Evolutionary conservation across 2,113 vertebrate species (phyloP).

Genomic region (Setophaga kirtlandii): DNA sequence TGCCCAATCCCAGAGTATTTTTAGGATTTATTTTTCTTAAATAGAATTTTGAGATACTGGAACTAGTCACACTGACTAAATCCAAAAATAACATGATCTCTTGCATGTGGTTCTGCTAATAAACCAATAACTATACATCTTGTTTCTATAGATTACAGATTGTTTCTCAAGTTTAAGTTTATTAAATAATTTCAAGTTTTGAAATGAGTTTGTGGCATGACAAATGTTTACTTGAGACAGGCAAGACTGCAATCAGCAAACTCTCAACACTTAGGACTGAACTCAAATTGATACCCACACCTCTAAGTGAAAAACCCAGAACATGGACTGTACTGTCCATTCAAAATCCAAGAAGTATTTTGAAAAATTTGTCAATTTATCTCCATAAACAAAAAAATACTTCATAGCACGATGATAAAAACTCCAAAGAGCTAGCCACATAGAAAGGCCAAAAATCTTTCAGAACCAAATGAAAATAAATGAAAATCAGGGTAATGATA

Average conservation of each 20-base stretch:
- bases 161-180: background rate
- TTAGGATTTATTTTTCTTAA: background rate
- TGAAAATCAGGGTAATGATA: slow-evolving; percentile 1
- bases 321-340: background rate
- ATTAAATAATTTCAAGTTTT: slow-evolving; percentile 1
- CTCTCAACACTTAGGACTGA: background rate
- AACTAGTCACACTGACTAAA: background rate
- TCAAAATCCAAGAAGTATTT: background rate
- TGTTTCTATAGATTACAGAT: background rate
- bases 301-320: background rate
- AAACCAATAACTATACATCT: background rate
- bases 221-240: background rate
- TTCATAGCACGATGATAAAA: background rate
- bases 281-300: background rate
- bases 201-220: background rate
- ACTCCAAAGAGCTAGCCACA: background rate
- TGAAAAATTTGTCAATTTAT: background rate
- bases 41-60: background rate
- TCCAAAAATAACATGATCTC: background rate
- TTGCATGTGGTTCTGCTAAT: background rate
- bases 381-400: background rate
- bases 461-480: background rate
- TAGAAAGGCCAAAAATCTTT: slow-evolving; percentile 34
- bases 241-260: background rate
- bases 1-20: background rate